Conservation (phyloP, 2,888 invertebrate species). For the Carterocephalus palaemon region DNA sequence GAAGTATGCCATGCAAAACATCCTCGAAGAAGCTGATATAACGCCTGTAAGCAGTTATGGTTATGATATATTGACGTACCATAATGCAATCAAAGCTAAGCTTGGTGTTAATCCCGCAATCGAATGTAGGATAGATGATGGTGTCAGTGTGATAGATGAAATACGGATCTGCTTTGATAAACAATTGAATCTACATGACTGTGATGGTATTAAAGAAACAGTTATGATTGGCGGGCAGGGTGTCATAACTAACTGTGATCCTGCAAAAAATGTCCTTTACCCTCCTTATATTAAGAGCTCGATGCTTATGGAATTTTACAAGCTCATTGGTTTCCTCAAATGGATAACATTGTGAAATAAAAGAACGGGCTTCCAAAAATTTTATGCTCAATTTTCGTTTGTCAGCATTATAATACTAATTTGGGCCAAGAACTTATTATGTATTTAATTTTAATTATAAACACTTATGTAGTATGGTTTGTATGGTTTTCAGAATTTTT, state of each 20-base stretch:
- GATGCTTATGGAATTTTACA: constrained; percentile 74
- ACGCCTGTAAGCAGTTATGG: constrained; percentile 52
- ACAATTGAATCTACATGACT: constrained; percentile 80
- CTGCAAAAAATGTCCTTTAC: constrained; percentile 75
- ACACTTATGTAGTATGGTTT: too few species aligned
- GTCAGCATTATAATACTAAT: too few species aligned
- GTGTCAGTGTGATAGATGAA: constrained; percentile 81
- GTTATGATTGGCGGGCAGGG: constrained; percentile 39
- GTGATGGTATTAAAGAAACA: constrained; percentile 73
- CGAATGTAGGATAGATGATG: constrained; percentile 81
- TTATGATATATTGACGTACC: constrained; percentile 42
- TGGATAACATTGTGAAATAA: constrained; percentile 83
- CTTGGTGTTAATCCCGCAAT: constrained; percentile 81
- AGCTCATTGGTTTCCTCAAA: constrained; percentile 77
- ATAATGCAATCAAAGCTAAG: constrained; percentile 64
- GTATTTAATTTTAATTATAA: too few species aligned
- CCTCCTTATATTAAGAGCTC: constrained; percentile 65
- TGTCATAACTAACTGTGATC: constrained; percentile 81
- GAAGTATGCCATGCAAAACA: constrained; percentile 79
- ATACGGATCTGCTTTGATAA: constrained; percentile 87
- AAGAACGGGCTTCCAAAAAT: too few species aligned
- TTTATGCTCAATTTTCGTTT: too few species aligned
- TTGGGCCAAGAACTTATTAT: too few species aligned
- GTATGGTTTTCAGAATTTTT: too few species aligned
- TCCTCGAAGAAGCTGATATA: constrained; percentile 78